phyloP scores from a whole-genome alignment of 1,140 invertebrate genomes.

The Streblospio benedicti region DNA sequence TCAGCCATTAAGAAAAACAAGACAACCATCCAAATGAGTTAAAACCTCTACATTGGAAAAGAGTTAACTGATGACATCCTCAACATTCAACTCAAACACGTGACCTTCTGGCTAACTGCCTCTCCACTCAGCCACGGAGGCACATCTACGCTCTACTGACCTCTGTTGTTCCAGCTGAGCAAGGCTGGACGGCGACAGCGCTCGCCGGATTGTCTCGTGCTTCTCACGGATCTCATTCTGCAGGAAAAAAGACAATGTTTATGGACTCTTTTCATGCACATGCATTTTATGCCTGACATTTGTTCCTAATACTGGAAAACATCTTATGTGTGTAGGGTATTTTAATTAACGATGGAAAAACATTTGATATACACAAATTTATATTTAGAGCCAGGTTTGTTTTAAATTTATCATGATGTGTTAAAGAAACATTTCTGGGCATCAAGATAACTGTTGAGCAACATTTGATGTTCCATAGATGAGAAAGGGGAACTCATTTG shows the following conservation, averaged over 20 bases:
- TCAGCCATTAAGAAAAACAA: neutral
- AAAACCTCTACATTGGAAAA: neutral
- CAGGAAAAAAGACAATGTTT: slow-evolving; percentile 9
- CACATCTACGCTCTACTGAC: slow-evolving; percentile 23
- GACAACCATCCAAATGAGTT: neutral
- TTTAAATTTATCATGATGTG: neutral
- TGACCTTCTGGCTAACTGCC: neutral
- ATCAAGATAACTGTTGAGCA: too few species aligned
- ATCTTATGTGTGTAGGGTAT: neutral
- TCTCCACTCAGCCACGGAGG: too few species aligned
- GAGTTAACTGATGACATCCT: neutral
- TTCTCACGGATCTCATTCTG: slow-evolving; percentile 33
- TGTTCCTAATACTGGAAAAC: neutral
- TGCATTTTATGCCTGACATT: neutral
- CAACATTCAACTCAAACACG: neutral
- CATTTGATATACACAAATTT: neutral
- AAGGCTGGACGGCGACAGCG: slow-evolving; percentile 33
- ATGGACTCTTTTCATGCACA: neutral
- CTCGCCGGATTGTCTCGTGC: slow-evolving; percentile 32
- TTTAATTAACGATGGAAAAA: neutral
- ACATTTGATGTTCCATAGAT: too few species aligned
- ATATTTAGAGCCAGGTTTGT: neutral
- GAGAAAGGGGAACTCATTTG: too few species aligned
- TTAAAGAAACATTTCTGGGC: too few species aligned
- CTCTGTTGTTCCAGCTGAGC: slow-evolving; percentile 39